phyloP scores from a whole-genome alignment of 2,797 vertebrate species.

The Ataeniobius toweri region DNA sequence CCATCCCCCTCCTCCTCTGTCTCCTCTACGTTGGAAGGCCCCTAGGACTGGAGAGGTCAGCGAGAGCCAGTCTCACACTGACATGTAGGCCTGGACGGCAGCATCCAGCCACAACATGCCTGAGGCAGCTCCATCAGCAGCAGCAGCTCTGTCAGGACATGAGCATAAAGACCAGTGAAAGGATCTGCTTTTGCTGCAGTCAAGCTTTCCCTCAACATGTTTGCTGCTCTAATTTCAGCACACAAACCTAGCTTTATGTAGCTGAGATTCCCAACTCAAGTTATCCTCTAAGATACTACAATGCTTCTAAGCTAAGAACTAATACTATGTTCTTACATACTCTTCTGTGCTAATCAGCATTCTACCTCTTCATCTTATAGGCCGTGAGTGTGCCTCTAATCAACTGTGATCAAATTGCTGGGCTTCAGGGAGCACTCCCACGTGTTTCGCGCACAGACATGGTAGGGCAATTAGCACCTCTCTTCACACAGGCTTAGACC shows the following conservation, averaged over 20 bases:
- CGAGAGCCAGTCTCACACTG: conserved; percentile 75
- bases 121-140: conserved; percentile 67
- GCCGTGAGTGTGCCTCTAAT: conserved; percentile 54
- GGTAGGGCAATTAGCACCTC: conserved; percentile 72
- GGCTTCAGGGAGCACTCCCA: conserved; percentile 44
- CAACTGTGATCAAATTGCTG: conserved; percentile 65
- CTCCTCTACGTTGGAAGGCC: conserved; percentile 59
- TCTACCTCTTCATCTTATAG: conserved; percentile 52
- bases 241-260: conserved; percentile 7
- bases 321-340: conserved; percentile 30
- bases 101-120: conserved; percentile 79
- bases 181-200: conserved; percentile 52
- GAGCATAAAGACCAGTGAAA: conserved; percentile 41
- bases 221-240: conserved; percentile 23
- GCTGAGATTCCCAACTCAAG: conserved; percentile 23
- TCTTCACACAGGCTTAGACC: conserved; percentile 75
- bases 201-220: conserved; percentile 42
- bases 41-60: conserved; percentile 76
- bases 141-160: conserved; percentile 64
- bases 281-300: conserved; percentile 32
- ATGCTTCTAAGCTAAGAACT: conserved; percentile 31
- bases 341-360: conserved; percentile 43
- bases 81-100: conserved; percentile 75
- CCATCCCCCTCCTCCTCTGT: conserved; percentile 53
- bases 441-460: conserved; percentile 44